Evolutionary conservation across 2,888 invertebrate species (phyloP).

Genomic region (Gymnosoma rotundatum): DNA sequence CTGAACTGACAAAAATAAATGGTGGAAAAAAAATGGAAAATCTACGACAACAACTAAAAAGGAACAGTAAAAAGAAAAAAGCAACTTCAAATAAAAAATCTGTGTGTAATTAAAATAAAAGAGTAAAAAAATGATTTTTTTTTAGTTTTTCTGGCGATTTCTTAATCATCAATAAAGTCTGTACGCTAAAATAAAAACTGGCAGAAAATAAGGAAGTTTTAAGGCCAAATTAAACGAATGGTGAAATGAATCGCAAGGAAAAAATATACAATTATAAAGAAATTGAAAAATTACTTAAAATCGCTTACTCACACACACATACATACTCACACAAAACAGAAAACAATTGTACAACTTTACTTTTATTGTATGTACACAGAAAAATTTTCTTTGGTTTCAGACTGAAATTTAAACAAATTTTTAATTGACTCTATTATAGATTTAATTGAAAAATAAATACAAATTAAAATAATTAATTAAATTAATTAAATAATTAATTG

Average conservation of each 20-base stretch:
- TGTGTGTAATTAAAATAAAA: conserved; percentile 59
- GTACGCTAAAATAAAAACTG: conserved; percentile 4
- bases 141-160: conserved; percentile 50
- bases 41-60: conserved; percentile 26
- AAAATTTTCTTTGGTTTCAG: too few species aligned
- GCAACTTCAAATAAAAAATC: conserved; percentile 54
- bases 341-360: too few species aligned
- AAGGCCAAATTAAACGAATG: conserved; percentile 60
- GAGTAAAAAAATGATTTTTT: conserved; percentile 16
- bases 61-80: conserved; percentile 42
- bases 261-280: conserved; percentile 66
- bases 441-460: too few species aligned
- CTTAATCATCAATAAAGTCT: conserved; percentile 47
- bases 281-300: conserved; percentile 66
- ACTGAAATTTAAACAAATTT: too few species aligned
- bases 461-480: too few species aligned
- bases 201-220: conserved; percentile 51
- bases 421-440: too few species aligned
- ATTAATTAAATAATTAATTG: too few species aligned
- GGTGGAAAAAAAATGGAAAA: conserved; percentile 45
- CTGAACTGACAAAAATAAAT: conserved; percentile 48
- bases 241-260: conserved; percentile 50
- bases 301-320: too few species aligned
- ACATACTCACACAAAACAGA: conserved; percentile 30
- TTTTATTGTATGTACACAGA: too few species aligned